phyloP scores from a whole-genome alignment of 2,888 invertebrate genomes.

The Julus scandinavius region DNA sequence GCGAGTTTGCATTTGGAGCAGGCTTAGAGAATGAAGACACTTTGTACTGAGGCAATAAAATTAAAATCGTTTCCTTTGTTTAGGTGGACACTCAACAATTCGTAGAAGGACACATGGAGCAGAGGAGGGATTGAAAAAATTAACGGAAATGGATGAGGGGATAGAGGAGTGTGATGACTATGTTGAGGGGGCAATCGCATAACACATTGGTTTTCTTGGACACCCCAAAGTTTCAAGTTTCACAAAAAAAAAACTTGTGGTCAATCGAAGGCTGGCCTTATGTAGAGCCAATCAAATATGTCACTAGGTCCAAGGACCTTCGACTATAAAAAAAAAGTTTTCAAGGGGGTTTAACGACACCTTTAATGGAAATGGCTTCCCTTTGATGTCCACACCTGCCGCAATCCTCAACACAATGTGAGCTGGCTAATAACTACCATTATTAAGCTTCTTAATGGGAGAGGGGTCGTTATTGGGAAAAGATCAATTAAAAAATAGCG shows the following conservation, averaged over 20 bases:
- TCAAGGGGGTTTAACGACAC: slow-evolving; percentile 29
- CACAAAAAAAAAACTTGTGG: background rate
- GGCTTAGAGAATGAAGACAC: background rate
- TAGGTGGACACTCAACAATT: slow-evolving; percentile 24
- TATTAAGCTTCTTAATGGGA: background rate
- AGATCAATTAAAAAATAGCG: background rate
- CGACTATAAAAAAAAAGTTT: background rate
- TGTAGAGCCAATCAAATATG: background rate
- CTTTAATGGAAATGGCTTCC: slow-evolving; percentile 35
- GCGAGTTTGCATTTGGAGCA: background rate
- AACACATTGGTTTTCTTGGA: background rate
- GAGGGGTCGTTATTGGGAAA: background rate
- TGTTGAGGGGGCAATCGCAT: background rate
- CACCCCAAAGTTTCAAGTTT: background rate
- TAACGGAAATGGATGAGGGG: background rate
- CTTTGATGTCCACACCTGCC: slow-evolving; percentile 32
- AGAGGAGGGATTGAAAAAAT: background rate
- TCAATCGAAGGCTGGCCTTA: background rate
- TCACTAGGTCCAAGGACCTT: background rate
- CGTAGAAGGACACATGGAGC: background rate
- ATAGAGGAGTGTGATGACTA: background rate
- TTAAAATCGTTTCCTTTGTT: background rate
- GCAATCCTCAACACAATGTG: background rate
- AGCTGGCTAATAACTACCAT: background rate
- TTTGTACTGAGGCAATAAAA: background rate